These are phyloP conservation scores for Habrosyne pyritoides DNA, from an alignment of 2,888 invertebrate species.

Conservation along the genomic window DNA sequence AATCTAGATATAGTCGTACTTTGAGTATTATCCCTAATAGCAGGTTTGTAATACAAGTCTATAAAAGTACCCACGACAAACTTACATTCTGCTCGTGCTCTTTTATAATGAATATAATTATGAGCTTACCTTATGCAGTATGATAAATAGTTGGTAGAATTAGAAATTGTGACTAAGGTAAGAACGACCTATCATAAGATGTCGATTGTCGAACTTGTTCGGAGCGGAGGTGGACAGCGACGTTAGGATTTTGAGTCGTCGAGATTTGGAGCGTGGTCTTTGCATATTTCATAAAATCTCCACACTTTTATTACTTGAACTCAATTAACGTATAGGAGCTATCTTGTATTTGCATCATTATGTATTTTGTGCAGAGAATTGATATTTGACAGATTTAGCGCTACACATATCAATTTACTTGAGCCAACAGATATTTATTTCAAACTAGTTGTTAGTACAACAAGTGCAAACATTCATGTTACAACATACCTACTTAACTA, in stretches of 20 bases:
- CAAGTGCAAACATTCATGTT: neutral
- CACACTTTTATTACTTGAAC: conserved; percentile 52
- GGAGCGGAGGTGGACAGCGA: conserved; percentile 48
- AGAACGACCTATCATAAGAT: conserved; percentile 69
- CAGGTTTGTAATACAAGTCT: no score
- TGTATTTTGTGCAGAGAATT: neutral
- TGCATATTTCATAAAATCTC: conserved; percentile 54
- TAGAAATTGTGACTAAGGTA: conserved; percentile 64
- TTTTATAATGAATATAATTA: conserved; percentile 6
- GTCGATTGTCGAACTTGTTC: conserved; percentile 75
- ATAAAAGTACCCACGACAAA: no score
- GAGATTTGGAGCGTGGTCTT: conserved; percentile 43
- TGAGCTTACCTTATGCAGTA: conserved; percentile 18
- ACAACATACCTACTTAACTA: neutral
- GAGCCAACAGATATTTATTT: neutral
- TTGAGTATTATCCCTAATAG: no score
- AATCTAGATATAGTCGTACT: no score
- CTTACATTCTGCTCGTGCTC: neutral
- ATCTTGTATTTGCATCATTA: neutral
- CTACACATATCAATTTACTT: neutral
- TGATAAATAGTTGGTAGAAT: conserved; percentile 49
- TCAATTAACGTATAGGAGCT: neutral
- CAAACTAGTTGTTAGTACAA: neutral
- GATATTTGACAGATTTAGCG: neutral
- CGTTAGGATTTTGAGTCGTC: conserved; percentile 45